Conservation (phyloP, 2,113 vertebrate species). For the Psettodes erumei region DNA sequence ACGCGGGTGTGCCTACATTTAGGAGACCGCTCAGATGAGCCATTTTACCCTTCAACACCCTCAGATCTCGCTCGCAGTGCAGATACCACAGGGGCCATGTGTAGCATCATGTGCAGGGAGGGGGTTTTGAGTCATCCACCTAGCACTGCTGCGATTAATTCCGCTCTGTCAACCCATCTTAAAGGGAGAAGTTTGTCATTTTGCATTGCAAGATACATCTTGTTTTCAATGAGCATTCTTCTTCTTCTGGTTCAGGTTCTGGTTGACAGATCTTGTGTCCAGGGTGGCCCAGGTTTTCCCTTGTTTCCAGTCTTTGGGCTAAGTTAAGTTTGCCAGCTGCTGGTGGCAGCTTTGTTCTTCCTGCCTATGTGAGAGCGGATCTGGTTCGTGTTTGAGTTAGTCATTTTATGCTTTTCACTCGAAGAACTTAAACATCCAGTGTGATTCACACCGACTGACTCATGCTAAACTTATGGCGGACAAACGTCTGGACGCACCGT, state of each 20-base stretch:
- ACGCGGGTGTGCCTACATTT: slow-evolving; percentile 39
- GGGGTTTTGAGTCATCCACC: slow-evolving; percentile 15
- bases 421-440: slow-evolving; percentile 7
- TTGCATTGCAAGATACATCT: neutral
- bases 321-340: neutral
- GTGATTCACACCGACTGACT: slow-evolving; percentile 21
- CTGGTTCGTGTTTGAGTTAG: neutral
- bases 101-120: slow-evolving; percentile 25
- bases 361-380: neutral
- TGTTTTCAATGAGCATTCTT: neutral
- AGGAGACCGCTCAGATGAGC: slow-evolving; percentile 28
- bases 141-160: slow-evolving; percentile 21
- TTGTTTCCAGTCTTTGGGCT: neutral
- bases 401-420: slow-evolving; percentile 21
- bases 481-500: neutral
- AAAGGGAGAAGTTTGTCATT: neutral
- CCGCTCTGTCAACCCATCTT: slow-evolving; percentile 1
- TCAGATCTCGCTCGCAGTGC: slow-evolving; percentile 41
- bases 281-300: neutral
- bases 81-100: slow-evolving; percentile 24
- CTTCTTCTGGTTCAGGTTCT: neutral
- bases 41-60: slow-evolving; percentile 20
- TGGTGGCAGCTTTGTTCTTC: neutral
- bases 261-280: neutral
- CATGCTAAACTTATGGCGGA: slow-evolving; percentile 10